Base-by-base conservation (phyloP, 2,888 invertebrate genomes). In the Euspilapteryx auroguttella region DNA sequence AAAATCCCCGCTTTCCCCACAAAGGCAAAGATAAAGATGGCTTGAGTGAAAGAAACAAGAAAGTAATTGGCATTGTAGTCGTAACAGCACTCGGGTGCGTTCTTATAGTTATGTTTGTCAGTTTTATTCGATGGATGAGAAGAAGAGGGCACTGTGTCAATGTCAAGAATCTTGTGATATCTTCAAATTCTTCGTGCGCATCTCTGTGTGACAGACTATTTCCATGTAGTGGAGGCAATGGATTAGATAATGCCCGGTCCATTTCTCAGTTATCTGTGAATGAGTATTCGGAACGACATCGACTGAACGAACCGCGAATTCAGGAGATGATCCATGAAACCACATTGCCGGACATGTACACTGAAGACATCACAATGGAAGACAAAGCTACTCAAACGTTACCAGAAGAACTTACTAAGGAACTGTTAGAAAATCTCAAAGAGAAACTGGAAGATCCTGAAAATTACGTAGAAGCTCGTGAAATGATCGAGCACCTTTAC, bases 401-500 rank as follows among this genome's bases (percentile, higher is more conserved):
- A 27, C 87, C 87, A 0, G 87, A 86, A 48, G 87, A 87, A 49
- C 49, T 89, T 25, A 87, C 87, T 1, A 81, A 84, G 39, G 88
- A 89, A 42, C 76, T 88, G 27, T 58, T 89, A 33, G 83, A 81
- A 39, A 81, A 82, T 36, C 61, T 89, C 10, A 77, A 83, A 31
- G 82, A 83, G 38, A 81, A 83, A 42, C 52, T 89, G 5, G 85
- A 86, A 40, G 85, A 84, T 47, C 87, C 87, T 0, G 80, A 83
- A 30, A 83, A 86, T 32, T 86, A 86, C 40, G 80, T 82, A 29
- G 85, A 87, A 47, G 87, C 88, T 2, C 73, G 85, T 21, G 86
- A 87, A 54, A 85, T 86, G 73, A 88, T 89, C 34, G 87, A 88
- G 46, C 83, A 86, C 42, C 62, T 87, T 4, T 87, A 87, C 44